Evolutionary conservation across 2,888 invertebrate species (phyloP), one percentile per base, ranked within the genome.

Genomic region (Melolontha melolontha): DNA sequence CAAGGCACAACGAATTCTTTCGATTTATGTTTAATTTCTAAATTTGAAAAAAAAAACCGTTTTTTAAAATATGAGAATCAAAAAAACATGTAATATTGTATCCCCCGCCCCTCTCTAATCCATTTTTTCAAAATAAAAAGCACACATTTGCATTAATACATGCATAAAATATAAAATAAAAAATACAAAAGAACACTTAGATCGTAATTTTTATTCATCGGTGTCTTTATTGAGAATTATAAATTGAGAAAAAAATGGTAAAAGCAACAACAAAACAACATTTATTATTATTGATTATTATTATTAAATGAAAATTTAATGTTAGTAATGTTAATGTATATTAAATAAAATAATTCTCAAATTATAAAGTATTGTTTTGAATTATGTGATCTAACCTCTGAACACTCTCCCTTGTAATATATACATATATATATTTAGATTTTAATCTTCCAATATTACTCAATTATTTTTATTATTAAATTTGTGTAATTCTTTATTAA

Each of bases 281-380:
- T 22, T 57, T 57, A 57, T 57, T 41, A 55, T 40, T 59, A 44
- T 44, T 59, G 27, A 29, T 51, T 22, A 51, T 34, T 42, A 42
- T 47, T 47, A 59, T 59, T 29, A 62, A 16, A 47, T 62, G 47
- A 62, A 62, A 62, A 42, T 62, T 54, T 62, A 47, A 62, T 62
- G 59, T 62, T 62, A 62, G 59, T 49, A 44, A 62, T 62, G 59
- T 62, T 62, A 62, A 47, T 62, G 59, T 62, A 47, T 62, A 62
- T 29, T 29, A 62, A 62, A 62, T 62, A 62, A 59, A 62, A 47
- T 62, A 47, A 62, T 62, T 62, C 47, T 47, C 34, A 49, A 62
- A 62, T 62, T 47, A 62, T 47, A 29, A 12, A 22, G 7, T 16
- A 5, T 47, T 29, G 59, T 49, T 47, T 62, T 62, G 29, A 16